phyloP scores from a whole-genome alignment of 64 coral and sea anemone genomes.

The Dendrophyllia cribrosa region DNA sequence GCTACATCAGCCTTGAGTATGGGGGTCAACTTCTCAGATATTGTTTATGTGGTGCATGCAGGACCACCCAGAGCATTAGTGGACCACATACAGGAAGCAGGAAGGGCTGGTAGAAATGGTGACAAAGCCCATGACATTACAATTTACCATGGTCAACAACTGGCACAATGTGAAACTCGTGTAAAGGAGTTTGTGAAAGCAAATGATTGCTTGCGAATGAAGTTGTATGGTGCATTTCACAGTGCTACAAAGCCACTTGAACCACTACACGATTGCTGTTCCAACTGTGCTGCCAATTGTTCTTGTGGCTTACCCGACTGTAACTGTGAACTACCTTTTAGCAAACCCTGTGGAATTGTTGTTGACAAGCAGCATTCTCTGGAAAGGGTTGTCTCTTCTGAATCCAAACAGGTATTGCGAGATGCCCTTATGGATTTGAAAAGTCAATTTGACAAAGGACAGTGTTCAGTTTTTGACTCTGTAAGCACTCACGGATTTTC shows the following conservation, averaged over 20 bases:
- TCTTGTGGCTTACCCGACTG: no score
- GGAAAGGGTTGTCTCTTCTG: slow-evolving; percentile 5
- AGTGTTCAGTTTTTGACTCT: slow-evolving; percentile 33
- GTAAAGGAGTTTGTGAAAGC: slow-evolving; percentile 11
- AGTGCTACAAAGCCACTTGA: background rate
- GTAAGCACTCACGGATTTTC: slow-evolving; percentile 39
- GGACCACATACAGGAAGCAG: background rate
- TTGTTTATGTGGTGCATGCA: background rate
- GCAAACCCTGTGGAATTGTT: no score
- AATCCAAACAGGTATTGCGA: slow-evolving; percentile 20
- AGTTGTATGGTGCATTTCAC: background rate
- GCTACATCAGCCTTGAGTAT: background rate
- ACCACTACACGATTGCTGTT: background rate
- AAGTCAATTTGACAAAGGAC: background rate
- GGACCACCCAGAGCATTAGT: background rate
- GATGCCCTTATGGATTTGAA: slow-evolving; percentile 32
- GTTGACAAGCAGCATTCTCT: no score
- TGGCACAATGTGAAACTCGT: background rate
- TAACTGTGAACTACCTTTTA: no score
- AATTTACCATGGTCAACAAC: background rate
- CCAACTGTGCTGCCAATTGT: no score
- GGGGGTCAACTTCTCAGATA: background rate
- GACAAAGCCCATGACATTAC: background rate
- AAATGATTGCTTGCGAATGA: background rate
- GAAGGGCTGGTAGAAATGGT: background rate